Percentiles rank a stretch among this genome's conserved stretches.
Conservation (phyloP, 2,797 vertebrate genomes). For the Parambassis ranga region DNA sequence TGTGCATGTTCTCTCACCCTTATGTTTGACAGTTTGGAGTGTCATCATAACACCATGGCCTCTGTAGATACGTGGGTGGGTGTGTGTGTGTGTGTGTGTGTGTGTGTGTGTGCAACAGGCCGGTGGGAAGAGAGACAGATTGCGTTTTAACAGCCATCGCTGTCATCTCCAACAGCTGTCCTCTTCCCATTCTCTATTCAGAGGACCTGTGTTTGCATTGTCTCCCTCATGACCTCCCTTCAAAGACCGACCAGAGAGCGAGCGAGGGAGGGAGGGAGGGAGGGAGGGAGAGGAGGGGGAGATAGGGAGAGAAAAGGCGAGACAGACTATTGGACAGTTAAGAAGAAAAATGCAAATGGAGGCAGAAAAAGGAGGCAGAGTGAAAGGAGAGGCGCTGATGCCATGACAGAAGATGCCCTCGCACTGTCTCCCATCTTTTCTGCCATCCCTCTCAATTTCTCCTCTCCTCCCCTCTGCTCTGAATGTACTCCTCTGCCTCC, state of each 20-base stretch:
- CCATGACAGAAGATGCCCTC: conserved; percentile 46
- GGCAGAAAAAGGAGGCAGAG: neutral
- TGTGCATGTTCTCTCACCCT: conserved; percentile 59
- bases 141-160: conserved; percentile 84
- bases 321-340: conserved; percentile 36
- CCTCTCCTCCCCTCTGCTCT: conserved; percentile 31
- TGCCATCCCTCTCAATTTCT: conserved; percentile 54
- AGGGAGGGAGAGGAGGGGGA: neutral
- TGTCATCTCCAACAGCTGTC: conserved; percentile 88
- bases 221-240: conserved; percentile 78
- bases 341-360: conserved; percentile 58
- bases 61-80: conserved; percentile 22
- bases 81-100: conserved; percentile 23
- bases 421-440: conserved; percentile 35
- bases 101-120: conserved; percentile 72
- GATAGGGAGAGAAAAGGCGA: conserved; percentile 3
- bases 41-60: conserved; percentile 69
- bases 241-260: conserved; percentile 60
- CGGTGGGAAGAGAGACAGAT: conserved; percentile 82
- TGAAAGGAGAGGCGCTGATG: conserved; percentile 30
- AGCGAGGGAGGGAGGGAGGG: conserved; percentile 13
- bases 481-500: conserved; percentile 26
- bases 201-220: conserved; percentile 82
- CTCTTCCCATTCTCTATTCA: conserved; percentile 83
- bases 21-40: conserved; percentile 74